Conservation (phyloP, 2,797 vertebrate genomes). For the Syngnathus acus region DNA sequence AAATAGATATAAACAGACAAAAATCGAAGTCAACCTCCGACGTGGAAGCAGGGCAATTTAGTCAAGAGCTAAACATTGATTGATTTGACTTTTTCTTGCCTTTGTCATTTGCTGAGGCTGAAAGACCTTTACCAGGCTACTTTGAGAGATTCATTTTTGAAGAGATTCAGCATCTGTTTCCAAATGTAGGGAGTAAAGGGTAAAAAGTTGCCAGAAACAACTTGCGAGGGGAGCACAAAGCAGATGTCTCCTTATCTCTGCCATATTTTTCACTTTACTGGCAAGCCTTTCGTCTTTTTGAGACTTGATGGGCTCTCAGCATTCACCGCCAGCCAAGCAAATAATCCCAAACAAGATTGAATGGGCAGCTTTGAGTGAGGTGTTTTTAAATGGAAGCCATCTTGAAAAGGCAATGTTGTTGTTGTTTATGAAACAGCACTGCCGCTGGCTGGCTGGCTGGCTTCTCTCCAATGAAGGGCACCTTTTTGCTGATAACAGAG, state of each 20-base stretch:
- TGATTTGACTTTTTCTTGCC: too few relatives aligned
- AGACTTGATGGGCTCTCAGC: background rate
- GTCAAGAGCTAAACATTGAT: too few relatives aligned
- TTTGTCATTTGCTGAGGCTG: too few relatives aligned
- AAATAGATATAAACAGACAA: too few relatives aligned
- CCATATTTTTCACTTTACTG: constrained; percentile 16
- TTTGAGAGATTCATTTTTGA: too few relatives aligned
- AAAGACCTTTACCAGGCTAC: too few relatives aligned
- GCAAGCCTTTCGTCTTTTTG: background rate
- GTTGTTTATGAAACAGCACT: background rate
- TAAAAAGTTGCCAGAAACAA: background rate
- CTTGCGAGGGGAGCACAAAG: background rate
- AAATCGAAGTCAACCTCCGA: too few relatives aligned
- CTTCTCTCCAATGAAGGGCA: background rate
- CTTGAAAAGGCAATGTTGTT: background rate
- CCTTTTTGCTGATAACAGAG: background rate
- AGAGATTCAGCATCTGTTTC: background rate
- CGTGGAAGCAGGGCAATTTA: too few relatives aligned
- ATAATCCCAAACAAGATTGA: background rate
- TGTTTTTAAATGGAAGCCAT: background rate
- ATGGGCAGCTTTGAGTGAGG: background rate
- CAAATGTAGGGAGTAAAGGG: background rate
- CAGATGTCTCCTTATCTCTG: background rate
- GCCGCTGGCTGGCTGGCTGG: background rate
- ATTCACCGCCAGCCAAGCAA: background rate